Evolutionary conservation across 2,888 invertebrate species (phyloP).

Genomic region (Bembecia ichneumoniformis): DNA sequence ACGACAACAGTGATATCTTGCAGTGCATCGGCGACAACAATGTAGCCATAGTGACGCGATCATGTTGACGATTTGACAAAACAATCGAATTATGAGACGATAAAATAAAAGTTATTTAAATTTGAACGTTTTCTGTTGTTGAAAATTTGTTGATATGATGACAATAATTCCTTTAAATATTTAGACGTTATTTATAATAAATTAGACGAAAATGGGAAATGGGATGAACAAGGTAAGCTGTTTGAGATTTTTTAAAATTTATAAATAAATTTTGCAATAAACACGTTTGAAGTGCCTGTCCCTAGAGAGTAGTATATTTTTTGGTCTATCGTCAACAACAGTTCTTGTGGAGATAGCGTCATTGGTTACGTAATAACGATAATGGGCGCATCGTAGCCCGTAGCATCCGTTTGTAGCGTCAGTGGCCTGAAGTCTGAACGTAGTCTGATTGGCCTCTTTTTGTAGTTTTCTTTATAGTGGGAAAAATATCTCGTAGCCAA

Average conservation of each 20-base stretch:
- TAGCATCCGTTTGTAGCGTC: conserved; percentile 6
- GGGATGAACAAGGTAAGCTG: conserved; percentile 89
- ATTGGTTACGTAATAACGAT: conserved; percentile 26
- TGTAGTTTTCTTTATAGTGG: too few species aligned
- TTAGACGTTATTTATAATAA: conserved; percentile 20
- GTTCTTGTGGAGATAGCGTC: conserved; percentile 7
- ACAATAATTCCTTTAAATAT: conserved; percentile 39
- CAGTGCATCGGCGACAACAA: conserved; percentile 60
- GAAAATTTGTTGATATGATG: conserved; percentile 20
- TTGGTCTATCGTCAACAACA: conserved; percentile 7
- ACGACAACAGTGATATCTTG: conserved; percentile 36
- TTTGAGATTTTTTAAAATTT: background rate
- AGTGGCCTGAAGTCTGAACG: conserved; percentile 3
- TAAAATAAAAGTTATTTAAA: conserved; percentile 27
- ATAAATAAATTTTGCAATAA: background rate
- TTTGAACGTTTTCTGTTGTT: conserved; percentile 29
- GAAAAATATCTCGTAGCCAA: too few species aligned
- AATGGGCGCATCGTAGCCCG: conserved; percentile 23
- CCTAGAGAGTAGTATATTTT: background rate
- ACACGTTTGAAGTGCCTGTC: background rate
- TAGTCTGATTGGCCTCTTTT: too few species aligned
- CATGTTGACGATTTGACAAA: conserved; percentile 56
- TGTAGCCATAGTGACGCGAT: conserved; percentile 67
- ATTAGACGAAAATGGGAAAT: conserved; percentile 78
- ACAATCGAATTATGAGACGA: conserved; percentile 20